Evolutionary conservation across 2,888 invertebrate species (phyloP).

Genomic region (Papilio protenor): DNA sequence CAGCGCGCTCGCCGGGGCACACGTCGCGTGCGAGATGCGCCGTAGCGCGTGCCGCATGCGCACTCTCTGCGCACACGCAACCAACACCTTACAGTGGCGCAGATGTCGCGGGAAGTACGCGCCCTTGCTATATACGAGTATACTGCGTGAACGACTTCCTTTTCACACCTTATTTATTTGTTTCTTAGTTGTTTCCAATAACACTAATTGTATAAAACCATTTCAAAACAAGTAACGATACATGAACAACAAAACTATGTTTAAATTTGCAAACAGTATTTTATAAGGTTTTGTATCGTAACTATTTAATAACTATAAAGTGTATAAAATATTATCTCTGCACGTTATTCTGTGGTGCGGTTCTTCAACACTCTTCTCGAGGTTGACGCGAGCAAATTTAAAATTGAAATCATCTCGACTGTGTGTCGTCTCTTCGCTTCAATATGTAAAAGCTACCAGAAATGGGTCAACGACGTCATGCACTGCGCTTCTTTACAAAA

Average conservation of each 20-base stretch:
- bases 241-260: neutral
- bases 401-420: slow-evolving; percentile 26
- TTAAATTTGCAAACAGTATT: neutral
- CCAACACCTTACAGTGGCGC: neutral
- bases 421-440: slow-evolving; percentile 22
- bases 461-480: neutral
- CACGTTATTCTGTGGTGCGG: neutral
- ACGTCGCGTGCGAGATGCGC: slow-evolving; percentile 93
- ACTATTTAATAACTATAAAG: neutral
- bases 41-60: slow-evolving; percentile 93
- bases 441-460: slow-evolving; percentile 21
- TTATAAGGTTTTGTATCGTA: neutral
- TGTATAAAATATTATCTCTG: neutral
- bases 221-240: neutral
- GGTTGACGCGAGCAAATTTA: slow-evolving; percentile 14
- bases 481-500: neutral
- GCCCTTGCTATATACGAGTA: neutral
- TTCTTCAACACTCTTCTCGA: neutral
- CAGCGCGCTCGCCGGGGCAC: slow-evolving; percentile 90
- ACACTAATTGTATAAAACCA: neutral
- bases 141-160: neutral
- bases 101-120: neutral
- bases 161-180: neutral
- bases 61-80: slow-evolving; percentile 84
- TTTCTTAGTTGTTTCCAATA: neutral